Base-by-base conservation (phyloP, 1,140 invertebrate genomes). In the Scaptomyza graminum region DNA sequence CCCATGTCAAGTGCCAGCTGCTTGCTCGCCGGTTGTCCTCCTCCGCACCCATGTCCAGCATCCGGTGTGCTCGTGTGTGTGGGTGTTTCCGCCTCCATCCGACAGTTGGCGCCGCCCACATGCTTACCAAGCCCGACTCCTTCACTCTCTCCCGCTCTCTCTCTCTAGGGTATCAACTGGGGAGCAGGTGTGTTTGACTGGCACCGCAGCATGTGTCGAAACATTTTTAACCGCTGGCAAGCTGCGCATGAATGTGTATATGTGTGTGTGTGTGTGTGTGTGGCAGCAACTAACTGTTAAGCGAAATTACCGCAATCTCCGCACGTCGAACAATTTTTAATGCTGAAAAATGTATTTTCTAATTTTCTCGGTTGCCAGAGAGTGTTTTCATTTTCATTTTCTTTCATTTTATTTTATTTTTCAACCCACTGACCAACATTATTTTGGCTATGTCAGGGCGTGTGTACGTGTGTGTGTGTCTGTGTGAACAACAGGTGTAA, bases 331-430 rank as follows among this genome's bases (percentile, higher is more conserved):
- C 83, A 88, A 67, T 87, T 88, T 87, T 83, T 83, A 87, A 87
- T 85, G 82, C 74, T 85, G 82, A 85, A 85, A 88, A 85, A 85
- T 85, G 83, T 85, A 75, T 82, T 85, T 85, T 87, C 82, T 82
- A 81, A 82, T 85, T 85, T 82, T 75, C 49, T 61, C 52, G 59
- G 49, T 51, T 31, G 13, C 43, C 51, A 43, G 37, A 57, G 41
- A 52, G 37, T 62, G 44, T 34, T 28, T 9, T 28, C 28, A 51
- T 46, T 16, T 34, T 51, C n/a, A 43, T 25, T 13, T 34, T 34
- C 1, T 28, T 7, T 46, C n/a, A 51, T 46, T 16, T 34, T 51
- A 43, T 25, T 13, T 34, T 34, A 2, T 28, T 7, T 46, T 13
- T 25, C 46, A 37, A 13, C 11, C 9, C 25, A 34, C 31, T n/a